Evolutionary conservation across 2,113 vertebrate species (phyloP).

Genomic region (Lamprotornis superbus): DNA sequence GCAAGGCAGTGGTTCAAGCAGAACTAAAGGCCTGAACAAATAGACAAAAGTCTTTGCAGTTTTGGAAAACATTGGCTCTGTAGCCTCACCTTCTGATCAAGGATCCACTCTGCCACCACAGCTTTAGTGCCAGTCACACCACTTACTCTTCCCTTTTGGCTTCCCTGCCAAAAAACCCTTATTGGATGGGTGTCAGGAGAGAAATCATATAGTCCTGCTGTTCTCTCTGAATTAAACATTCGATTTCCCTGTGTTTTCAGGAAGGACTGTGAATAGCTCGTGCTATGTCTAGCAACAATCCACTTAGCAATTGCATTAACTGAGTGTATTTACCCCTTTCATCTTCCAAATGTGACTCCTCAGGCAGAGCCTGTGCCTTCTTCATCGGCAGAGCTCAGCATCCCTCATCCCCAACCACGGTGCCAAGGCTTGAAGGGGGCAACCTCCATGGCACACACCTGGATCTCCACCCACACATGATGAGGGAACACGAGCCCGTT

Average conservation of each 20-base stretch:
- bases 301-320: background rate
- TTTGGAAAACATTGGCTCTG: background rate
- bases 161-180: background rate
- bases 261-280: background rate
- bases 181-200: background rate
- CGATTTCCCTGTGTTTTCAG: background rate
- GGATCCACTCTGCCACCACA: background rate
- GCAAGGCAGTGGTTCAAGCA: fast-evolving
- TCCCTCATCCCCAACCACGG: fast-evolving
- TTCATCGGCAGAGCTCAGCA: background rate
- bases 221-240: background rate
- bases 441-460: background rate
- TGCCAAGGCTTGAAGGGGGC: background rate
- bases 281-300: background rate
- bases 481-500: background rate
- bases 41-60: background rate
- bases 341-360: background rate
- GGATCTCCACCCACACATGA: background rate
- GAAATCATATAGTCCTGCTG: background rate
- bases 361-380: background rate
- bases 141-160: background rate
- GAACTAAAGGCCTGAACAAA: background rate
- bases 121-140: background rate
- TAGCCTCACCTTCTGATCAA: slow-evolving; percentile 41
- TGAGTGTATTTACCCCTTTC: background rate